Percentiles rank a stretch among this genome's conserved stretches.
phyloP scores from a whole-genome alignment of 2,113 vertebrate genomes.

The Numida meleagris region DNA sequence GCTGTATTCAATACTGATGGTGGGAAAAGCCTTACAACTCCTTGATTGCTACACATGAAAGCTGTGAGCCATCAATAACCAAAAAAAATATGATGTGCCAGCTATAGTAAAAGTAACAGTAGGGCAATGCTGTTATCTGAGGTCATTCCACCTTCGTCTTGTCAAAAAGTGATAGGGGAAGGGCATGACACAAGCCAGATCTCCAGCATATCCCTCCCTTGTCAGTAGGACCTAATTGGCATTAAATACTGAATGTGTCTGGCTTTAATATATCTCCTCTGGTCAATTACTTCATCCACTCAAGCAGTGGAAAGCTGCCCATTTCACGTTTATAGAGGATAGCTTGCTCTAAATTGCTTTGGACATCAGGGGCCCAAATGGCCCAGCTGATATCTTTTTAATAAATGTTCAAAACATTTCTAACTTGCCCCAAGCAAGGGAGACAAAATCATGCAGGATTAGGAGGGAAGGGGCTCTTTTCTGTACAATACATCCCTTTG shows the following conservation, averaged over 20 bases:
- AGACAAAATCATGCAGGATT: neutral
- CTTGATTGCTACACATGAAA: slow-evolving; percentile 70
- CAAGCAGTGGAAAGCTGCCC: slow-evolving; percentile 38
- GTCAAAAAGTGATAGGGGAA: slow-evolving; percentile 52
- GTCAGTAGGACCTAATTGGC: slow-evolving; percentile 65
- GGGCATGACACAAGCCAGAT: slow-evolving; percentile 58
- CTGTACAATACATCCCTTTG: neutral
- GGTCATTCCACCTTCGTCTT: slow-evolving; percentile 62
- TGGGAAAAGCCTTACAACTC: slow-evolving; percentile 72
- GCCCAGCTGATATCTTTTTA: neutral
- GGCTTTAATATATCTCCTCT: slow-evolving; percentile 49
- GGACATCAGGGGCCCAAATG: neutral
- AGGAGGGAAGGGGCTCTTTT: neutral
- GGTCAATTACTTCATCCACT: slow-evolving; percentile 55
- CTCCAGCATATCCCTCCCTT: slow-evolving; percentile 31
- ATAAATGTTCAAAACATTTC: neutral
- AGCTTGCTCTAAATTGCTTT: neutral
- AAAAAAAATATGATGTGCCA: slow-evolving; percentile 69
- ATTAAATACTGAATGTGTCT: slow-evolving; percentile 61
- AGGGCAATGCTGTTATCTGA: slow-evolving; percentile 58
- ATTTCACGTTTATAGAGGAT: neutral
- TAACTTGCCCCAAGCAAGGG: neutral
- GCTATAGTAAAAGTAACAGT: slow-evolving; percentile 41
- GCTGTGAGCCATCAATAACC: slow-evolving; percentile 68
- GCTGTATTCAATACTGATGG: slow-evolving; percentile 60